Base-by-base conservation (phyloP, 1,140 invertebrate species). In the Cotesia vestalis region DNA sequence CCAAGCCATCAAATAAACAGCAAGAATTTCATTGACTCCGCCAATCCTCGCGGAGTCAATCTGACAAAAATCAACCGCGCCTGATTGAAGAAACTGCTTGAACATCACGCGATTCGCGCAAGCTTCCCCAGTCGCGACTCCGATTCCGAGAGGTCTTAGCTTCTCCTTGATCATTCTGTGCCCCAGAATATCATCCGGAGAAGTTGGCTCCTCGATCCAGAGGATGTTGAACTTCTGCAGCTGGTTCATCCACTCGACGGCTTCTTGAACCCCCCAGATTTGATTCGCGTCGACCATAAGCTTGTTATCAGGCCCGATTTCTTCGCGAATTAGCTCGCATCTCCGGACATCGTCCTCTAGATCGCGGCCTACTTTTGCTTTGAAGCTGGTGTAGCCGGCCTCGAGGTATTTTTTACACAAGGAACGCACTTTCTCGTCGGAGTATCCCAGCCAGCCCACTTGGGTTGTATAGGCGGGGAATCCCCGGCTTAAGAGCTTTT, bases 141-240 rank as follows among this genome's bases (percentile, higher is more conserved):
- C 93, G 60, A 97, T 95, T 20, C 91, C 91, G 11, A 91, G 85
- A 0, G 92, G 91, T 77, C 90, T 89, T 60, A 88, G 87, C 89
- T 71, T 89, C 81, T 0, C 89, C 86, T 71, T 27, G 27, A 97
- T 96, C 35, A 86, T 86, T 3, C 91, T 91, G 86, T 97, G 95
- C 4, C 95, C 96, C 3, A 96, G 84, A 6, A 96, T 86, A 82
- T 98, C 96, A 84, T 98, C 96, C 3, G 96, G 95, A 6, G 93
- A 95, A 0, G 96, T 98, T 4, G 96, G 96, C 80, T 98, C 96
- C 86, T 98, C 96, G 75, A 98, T 97, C 95, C 95, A 98, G 17
- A 91, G 83, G 5, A 92, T 90, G 73, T 94, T 92, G 76, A 92
- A 94, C 34, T 91, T 86, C 0, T 90, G 88, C 46, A 98, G 79